Percentiles rank a stretch among this genome's conserved stretches.
phyloP scores from a whole-genome alignment of 2,888 invertebrate species.

The Erannis defoliaria region DNA sequence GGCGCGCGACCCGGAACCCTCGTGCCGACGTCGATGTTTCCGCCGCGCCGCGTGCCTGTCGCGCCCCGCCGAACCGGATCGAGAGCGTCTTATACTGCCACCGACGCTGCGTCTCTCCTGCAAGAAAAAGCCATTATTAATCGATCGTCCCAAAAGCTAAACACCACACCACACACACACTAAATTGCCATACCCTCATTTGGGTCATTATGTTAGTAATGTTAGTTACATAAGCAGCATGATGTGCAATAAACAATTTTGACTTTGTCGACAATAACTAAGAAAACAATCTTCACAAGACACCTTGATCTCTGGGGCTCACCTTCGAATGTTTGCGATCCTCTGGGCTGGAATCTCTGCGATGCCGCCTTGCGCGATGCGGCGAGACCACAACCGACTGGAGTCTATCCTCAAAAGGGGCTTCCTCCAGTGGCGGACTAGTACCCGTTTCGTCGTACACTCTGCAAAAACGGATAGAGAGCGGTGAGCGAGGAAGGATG shows the following conservation, averaged over 20 bases:
- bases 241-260: no score
- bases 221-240: no score
- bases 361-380: slow-evolving; percentile 75
- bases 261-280: background rate
- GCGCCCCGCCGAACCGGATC: slow-evolving; percentile 66
- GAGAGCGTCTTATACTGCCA: slow-evolving; percentile 63
- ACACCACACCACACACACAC: no score
- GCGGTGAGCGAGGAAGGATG: background rate
- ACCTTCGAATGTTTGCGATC: slow-evolving; percentile 80
- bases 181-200: no score
- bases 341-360: slow-evolving; percentile 92
- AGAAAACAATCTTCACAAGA: background rate
- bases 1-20: slow-evolving; percentile 85
- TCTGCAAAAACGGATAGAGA: slow-evolving; percentile 54
- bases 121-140: background rate
- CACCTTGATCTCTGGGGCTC: slow-evolving; percentile 9
- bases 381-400: slow-evolving; percentile 86
- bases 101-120: slow-evolving; percentile 74
- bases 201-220: no score
- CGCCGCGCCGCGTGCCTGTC: slow-evolving; percentile 74
- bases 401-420: slow-evolving; percentile 80
- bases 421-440: slow-evolving; percentile 91
- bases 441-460: slow-evolving; percentile 80
- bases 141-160: background rate
- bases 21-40: slow-evolving; percentile 79